phyloP scores from a whole-genome alignment of 2,113 vertebrate species.

The Carassius auratus region DNA sequence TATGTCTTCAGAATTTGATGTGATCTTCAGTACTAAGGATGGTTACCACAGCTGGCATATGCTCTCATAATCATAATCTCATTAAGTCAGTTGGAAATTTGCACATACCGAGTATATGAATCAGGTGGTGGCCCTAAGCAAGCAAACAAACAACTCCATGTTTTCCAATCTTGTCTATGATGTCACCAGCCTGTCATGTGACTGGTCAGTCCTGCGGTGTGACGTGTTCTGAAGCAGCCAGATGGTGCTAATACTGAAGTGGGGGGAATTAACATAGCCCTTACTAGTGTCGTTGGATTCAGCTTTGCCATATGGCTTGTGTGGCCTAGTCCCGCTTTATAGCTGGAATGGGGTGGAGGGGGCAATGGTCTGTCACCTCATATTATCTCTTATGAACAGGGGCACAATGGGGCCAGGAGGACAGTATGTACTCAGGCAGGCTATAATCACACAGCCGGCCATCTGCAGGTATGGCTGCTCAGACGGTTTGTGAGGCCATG shows the following conservation, averaged over 20 bases:
- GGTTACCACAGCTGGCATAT: background rate
- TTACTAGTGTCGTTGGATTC: constrained; percentile 63
- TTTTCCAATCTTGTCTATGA: constrained; percentile 3
- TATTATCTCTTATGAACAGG: constrained; percentile 43
- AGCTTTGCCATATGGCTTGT: constrained; percentile 74
- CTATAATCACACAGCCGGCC: constrained; percentile 18
- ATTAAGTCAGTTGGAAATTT: background rate
- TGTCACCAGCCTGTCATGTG: background rate
- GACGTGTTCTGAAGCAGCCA: constrained; percentile 55
- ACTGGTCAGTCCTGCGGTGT: constrained; percentile 1
- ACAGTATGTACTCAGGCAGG: constrained; percentile 28
- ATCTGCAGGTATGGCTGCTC: constrained; percentile 29
- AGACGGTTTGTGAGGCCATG: background rate
- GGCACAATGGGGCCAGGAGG: constrained; percentile 48
- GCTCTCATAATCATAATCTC: background rate
- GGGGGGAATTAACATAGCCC: constrained; percentile 60
- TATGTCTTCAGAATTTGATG: background rate
- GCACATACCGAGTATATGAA: background rate
- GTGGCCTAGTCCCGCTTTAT: background rate
- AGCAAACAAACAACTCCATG: background rate
- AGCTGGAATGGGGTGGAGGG: background rate
- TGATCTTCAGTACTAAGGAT: background rate
- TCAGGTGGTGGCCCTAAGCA: constrained; percentile 1
- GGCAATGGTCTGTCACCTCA: constrained; percentile 43
- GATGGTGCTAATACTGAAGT: constrained; percentile 67